These are phyloP conservation scores for Monodelphis domestica DNA, from an alignment of 2,797 vertebrate genomes.

Conservation along the genomic window DNA sequence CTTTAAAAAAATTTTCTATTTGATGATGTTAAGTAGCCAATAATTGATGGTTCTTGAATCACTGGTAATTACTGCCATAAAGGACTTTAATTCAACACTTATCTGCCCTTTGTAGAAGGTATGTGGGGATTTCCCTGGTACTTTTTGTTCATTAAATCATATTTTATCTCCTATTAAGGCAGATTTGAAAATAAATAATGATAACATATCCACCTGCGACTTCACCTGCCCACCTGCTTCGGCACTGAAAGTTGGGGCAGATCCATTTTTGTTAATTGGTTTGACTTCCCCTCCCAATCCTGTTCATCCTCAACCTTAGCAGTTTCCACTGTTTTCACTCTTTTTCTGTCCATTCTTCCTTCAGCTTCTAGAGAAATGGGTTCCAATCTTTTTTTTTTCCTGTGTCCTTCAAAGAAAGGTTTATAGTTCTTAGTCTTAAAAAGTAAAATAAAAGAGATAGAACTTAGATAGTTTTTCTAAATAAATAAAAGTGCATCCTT, in stretches of 20 bases:
- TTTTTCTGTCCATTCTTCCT: background rate
- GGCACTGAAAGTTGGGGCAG: no score
- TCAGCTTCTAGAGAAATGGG: background rate
- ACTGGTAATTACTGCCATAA: background rate
- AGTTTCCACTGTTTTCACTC: background rate
- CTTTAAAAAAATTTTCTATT: background rate
- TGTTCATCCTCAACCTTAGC: no score
- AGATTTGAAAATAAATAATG: background rate
- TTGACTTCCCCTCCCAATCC: background rate
- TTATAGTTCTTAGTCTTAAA: background rate
- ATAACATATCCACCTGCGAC: background rate
- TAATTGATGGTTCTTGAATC: background rate
- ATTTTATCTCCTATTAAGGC: background rate
- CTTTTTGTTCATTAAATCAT: conserved; percentile 36
- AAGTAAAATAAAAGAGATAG: background rate
- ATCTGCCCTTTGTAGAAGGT: background rate
- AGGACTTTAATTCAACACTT: background rate
- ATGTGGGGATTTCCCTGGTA: conserved; percentile 50
- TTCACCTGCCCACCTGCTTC: background rate
- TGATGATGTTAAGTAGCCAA: background rate
- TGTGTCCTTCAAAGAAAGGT: background rate
- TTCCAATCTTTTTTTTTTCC: background rate
- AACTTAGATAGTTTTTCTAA: background rate
- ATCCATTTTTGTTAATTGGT: background rate
- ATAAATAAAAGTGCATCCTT: background rate